Evolutionary conservation across 1,140 invertebrate genomes (phyloP).

Genomic region (Matsumurasca onukii): DNA sequence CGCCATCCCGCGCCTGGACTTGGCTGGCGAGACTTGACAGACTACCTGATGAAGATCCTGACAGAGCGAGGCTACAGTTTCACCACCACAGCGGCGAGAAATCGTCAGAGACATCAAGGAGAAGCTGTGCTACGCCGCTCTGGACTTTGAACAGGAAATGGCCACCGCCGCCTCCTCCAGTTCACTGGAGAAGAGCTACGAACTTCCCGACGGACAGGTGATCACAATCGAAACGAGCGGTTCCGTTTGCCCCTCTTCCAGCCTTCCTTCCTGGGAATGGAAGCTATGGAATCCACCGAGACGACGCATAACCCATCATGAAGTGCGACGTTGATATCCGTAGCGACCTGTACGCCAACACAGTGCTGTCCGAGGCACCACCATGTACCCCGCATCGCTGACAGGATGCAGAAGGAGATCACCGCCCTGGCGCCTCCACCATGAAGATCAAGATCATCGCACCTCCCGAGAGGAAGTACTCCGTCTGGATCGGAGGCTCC

Average conservation of each 20-base stretch:
- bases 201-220: constrained; percentile 92
- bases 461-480: constrained; percentile 81
- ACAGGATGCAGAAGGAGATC: constrained; percentile 79
- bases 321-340: constrained; percentile 94
- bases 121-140: constrained; percentile 87
- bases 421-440: constrained; percentile 69
- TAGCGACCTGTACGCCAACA: constrained; percentile 95
- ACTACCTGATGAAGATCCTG: constrained; percentile 95
- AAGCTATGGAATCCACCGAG: constrained; percentile 92
- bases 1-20: constrained; percentile 85
- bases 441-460: constrained; percentile 86
- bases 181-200: constrained; percentile 92
- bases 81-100: constrained; percentile 94
- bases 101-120: constrained; percentile 96
- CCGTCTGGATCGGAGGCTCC: constrained; percentile 85
- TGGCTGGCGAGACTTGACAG: constrained; percentile 95
- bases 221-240: constrained; percentile 81
- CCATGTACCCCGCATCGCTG: constrained; percentile 92
- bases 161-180: constrained; percentile 88
- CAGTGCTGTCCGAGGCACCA: constrained; percentile 93
- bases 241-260: constrained; percentile 98
- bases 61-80: constrained; percentile 96
- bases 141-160: constrained; percentile 95
- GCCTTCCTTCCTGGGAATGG: constrained; percentile 93
- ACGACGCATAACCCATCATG: constrained; percentile 97